These are phyloP conservation scores for Leptura quadrifasciata DNA, from an alignment of 2,888 invertebrate genomes.

Conservation along the genomic window DNA sequence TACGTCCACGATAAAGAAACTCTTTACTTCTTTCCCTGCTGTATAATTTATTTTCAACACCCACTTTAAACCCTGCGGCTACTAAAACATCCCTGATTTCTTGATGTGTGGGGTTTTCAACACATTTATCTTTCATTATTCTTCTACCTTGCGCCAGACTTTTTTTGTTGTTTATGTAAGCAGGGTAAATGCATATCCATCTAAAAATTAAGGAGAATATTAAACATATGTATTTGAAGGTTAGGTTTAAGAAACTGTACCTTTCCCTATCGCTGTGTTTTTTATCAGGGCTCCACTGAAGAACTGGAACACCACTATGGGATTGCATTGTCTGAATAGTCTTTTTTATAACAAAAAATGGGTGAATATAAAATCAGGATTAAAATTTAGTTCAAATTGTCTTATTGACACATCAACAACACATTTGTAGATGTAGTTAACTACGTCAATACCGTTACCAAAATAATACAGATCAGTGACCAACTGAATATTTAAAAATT, in stretches of 20 bases:
- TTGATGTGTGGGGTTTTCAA: constrained; percentile 95
- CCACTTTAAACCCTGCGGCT: constrained; percentile 88
- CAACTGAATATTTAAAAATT: too few relatives aligned
- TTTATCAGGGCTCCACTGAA: constrained; percentile 82
- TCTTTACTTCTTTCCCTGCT: constrained; percentile 95
- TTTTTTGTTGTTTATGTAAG: constrained; percentile 96
- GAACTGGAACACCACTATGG: constrained; percentile 52
- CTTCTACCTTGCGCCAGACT: constrained; percentile 92
- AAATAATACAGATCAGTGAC: too few relatives aligned
- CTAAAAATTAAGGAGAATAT: constrained; percentile 73
- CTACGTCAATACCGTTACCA: not conserved
- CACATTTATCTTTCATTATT: constrained; percentile 88
- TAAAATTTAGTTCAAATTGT: not conserved
- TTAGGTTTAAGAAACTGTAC: constrained; percentile 70
- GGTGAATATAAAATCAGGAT: not conserved
- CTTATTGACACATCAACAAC: not conserved
- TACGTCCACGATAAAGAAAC: constrained; percentile 87
- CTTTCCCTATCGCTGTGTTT: constrained; percentile 88
- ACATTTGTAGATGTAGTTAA: not conserved
- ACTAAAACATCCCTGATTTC: constrained; percentile 96
- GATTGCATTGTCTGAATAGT: constrained; percentile 53
- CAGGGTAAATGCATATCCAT: constrained; percentile 98
- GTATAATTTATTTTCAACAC: constrained; percentile 95
- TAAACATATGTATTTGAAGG: constrained; percentile 37
- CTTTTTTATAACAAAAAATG: not conserved